Conservation (phyloP, 1,140 invertebrate species). For the Aphis gossypii region DNA sequence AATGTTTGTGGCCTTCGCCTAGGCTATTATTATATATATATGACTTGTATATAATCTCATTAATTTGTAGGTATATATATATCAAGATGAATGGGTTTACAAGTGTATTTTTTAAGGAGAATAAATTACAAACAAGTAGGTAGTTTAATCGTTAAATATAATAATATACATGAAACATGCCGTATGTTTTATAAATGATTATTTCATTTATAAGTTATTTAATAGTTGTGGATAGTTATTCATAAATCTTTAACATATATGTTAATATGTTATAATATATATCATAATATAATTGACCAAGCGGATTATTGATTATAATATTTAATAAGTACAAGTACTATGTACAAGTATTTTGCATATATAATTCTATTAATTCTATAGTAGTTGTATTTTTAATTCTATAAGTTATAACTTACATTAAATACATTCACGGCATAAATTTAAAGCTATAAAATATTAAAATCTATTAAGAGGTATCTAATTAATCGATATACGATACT, state of each 20-base stretch:
- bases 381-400: neutral
- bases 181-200: neutral
- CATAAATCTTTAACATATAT: neutral
- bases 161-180: neutral
- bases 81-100: neutral
- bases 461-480: neutral
- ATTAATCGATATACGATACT: no score
- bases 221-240: neutral
- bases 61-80: neutral
- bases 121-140: slow-evolving; percentile 12
- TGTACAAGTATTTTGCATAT: neutral
- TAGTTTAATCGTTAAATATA: neutral
- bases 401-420: neutral
- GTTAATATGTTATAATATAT: neutral
- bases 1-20: neutral
- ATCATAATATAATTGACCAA: neutral
- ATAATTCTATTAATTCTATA: neutral
- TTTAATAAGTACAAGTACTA: neutral
- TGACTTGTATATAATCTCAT: neutral
- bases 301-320: neutral
- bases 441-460: neutral
- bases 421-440: neutral
- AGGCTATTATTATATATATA: neutral
- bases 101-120: neutral
- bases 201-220: slow-evolving; percentile 7